Evolutionary conservation across 2,797 vertebrate genomes (phyloP), one percentile per base, ranked within the genome.

Genomic region (Diplodus sargus): DNA sequence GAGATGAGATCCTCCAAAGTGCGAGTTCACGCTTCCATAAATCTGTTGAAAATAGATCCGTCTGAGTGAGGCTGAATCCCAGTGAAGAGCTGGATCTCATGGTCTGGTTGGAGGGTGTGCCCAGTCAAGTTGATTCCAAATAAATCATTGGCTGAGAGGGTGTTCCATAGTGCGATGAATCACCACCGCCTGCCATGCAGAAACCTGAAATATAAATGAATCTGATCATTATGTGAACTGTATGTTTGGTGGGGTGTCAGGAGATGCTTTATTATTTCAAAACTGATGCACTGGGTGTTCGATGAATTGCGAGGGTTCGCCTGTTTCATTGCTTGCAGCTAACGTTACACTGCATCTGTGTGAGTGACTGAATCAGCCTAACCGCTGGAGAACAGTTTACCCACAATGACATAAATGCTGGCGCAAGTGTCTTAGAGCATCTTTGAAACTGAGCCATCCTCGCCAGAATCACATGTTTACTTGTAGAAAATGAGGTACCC

Each of bases 321-420:
- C 22, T 85, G 45, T 85, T 63, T 82, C 77, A 83, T 81, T 86
- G 58, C 58, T 83, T 82, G 61, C 69, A 77, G 79, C 72, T 85
- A 56, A 71, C n/a, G 48, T 85, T 87, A 48, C 66, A 57, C 47
- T 70, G 47, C 45, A 75, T 87, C 34, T 86, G 66, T 81, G 76
- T 82, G 81, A 90, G 72, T 65, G 78, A 78, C 74, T 66, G 66
- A 74, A 89, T 81, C 70, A 70, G 53, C 73, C 66, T 59, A 83
- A 89, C 87, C 76, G 25, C 85, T 62, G 53, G 68, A 65, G 78
- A 70, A 90, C 71, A 66, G 67, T 86, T 88, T 83, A 82, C 73
- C 82, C 80, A 79, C 76, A 74, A 61, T 87, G 78, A 88, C 66
- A 84, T 87, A 84, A 92, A 90, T 72, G 81, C 75, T 90, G 85